A percentile compares a stretch with the other conserved stretches of the same genome.
phyloP scores from a whole-genome alignment of 2,113 vertebrate genomes.

The Alethe castanea region DNA sequence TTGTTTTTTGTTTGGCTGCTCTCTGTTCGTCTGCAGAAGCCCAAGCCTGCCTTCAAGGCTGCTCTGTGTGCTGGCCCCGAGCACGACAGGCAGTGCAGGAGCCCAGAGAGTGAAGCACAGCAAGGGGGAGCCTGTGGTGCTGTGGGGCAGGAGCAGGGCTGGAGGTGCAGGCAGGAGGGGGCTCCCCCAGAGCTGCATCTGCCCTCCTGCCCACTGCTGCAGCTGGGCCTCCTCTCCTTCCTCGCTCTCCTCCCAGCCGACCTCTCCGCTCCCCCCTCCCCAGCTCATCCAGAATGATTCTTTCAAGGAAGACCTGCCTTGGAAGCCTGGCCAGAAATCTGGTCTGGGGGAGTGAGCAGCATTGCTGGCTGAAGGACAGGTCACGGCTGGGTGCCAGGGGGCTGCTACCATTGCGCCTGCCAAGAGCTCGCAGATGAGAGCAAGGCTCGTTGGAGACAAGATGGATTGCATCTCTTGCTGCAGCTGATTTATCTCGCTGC shows the following conservation, averaged over 20 bases:
- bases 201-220: not conserved
- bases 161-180: not conserved
- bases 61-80: not conserved
- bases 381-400: slow-evolving; percentile 55
- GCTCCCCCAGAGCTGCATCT: not conserved
- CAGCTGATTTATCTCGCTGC: slow-evolving; percentile 68
- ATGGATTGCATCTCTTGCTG: slow-evolving; percentile 48
- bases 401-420: slow-evolving; percentile 46
- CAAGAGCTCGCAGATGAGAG: slow-evolving; percentile 63
- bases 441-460: slow-evolving; percentile 25
- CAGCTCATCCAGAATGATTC: slow-evolving; percentile 10
- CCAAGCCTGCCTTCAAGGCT: not conserved
- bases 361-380: slow-evolving; percentile 70
- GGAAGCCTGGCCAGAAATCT: slow-evolving; percentile 53
- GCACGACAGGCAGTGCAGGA: not conserved
- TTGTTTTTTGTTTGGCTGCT: not conserved
- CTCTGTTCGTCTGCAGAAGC: not conserved
- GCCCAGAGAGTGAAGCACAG: accelerated
- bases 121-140: accelerated
- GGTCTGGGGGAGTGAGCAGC: slow-evolving; percentile 59
- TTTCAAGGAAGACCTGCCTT: slow-evolving; percentile 60
- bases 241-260: not conserved
- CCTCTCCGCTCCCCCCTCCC: not conserved
- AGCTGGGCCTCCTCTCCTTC: slow-evolving; percentile 55
- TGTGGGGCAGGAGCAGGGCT: not conserved